Conservation (phyloP, 2,113 vertebrate genomes). For the Burhinus oedicnemus region DNA sequence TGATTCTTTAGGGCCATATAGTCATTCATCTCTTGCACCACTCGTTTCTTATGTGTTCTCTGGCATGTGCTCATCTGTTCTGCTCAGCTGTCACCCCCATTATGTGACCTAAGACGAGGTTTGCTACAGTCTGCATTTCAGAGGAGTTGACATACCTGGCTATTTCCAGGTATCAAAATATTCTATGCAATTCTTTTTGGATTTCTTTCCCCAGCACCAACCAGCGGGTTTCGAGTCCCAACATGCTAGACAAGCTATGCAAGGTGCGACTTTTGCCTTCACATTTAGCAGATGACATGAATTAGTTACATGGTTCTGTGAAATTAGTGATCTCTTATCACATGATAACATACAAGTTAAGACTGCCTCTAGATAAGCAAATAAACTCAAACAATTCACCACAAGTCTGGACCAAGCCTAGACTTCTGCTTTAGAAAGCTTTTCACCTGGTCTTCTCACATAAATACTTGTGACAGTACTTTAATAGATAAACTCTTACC, state of each 20-base stretch:
- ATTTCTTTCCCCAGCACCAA: neutral
- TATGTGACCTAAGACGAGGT: accelerated
- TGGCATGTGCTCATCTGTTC: neutral
- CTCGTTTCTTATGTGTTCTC: accelerated
- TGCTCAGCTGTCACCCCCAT: neutral
- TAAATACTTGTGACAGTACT: neutral
- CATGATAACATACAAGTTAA: neutral
- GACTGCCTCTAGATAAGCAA: neutral
- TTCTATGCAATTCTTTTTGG: neutral
- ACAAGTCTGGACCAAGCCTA: neutral
- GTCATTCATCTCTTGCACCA: neutral
- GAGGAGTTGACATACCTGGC: neutral
- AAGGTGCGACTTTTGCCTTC: neutral
- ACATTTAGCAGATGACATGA: accelerated
- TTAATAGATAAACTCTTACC: neutral
- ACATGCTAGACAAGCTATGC: neutral
- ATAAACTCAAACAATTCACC: neutral
- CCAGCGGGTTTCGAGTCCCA: accelerated
- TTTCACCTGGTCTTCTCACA: neutral
- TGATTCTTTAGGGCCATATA: neutral
- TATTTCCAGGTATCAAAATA: neutral
- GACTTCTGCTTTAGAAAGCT: neutral
- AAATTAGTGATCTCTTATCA: neutral
- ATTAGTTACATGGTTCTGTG: neutral
- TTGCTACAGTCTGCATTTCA: neutral